Evolutionary conservation across 64 coral and sea anemone species (phyloP), one percentile per base, ranked within the genome.

Genomic region (Stichodactyla mertensii): DNA sequence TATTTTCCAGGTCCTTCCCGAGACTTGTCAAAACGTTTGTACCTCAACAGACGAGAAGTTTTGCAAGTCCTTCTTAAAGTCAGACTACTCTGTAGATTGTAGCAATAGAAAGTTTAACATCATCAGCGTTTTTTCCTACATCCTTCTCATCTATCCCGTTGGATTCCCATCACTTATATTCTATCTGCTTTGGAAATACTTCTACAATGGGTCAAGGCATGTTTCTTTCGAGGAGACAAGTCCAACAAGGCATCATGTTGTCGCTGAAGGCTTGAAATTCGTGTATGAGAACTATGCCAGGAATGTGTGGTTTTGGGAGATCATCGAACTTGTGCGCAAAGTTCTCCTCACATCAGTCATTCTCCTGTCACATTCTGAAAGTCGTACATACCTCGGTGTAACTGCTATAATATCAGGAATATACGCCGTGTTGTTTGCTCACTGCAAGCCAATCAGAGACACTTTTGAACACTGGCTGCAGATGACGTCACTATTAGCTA

Each of bases 291-390:
- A 92, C 82, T 92, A 88, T 55, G 82, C 5, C 10, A 52, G 31
- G 16, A 69, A 92, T 20, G 78, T 28, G 16, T 92, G 91, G 91
- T 92, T 82, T 69, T 92, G 91, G 91, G 91, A 92, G 51, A 77
- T 92, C 15, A 66, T 92, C 18, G 91, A 92, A 82, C 71, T 88
- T 20, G 57, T 87, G 71, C 91, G 91, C 4, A 92, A 92, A 78
- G 80, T 92, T 74, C 52, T 92, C 23, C 55, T 92, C 61, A 88
- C 86, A 16, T 92, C 91, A 15, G 86, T 67, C 16, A 56, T 92
- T 10, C 86, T 84, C 22, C 82, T 88, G 55, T 74, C 88, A 60
- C 79, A 86, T 55, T 24, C 59, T 70, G 91, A 91, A 45, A 82
- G 89, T 52, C 71, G 85, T 71, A 66, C 85, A 54, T 81, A 83